Base-by-base conservation (phyloP, 2,888 invertebrate genomes). In the Rutpela maculata region DNA sequence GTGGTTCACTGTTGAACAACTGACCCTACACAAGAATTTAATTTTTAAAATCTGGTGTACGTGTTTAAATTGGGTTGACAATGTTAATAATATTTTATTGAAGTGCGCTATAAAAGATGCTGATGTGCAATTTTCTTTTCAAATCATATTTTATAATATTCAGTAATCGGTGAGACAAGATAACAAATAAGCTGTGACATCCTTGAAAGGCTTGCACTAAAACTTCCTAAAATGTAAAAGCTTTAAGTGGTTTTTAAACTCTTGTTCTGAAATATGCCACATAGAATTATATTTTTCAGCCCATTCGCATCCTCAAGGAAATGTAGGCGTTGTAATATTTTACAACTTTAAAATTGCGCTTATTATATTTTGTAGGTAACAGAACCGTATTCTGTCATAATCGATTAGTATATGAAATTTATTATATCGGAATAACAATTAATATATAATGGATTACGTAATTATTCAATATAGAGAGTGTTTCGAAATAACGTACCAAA, bases 201-300 rank as follows among this genome's bases (percentile, higher is more conserved):
- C 12, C 56, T 57, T 35, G 69, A 69, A 57, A 31, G 22, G 57
- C 62, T 62, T 62, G n/a, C 35, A n/a, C 55, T 26, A 19, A 18
- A 65, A 69, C 56, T 69, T 56, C 56, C 31, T 69, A 26, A 26
- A 57, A 26, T 57, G 31, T 69, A 69, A 57, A 69, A 69, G 18
- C 57, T n/a, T 57, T 69, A 69, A 69, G 69, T 69, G 69, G 69
- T 69, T 69, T 55, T 69, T 56, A 55, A 57, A 57, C n/a, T 57
- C 31, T 18, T 57, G 56, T 69, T 69, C 18, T 59, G 18, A 69
- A 69, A 59, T 69, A 11, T 57, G 57, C 31, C 62, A n/a, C 15
- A 31, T 62, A 10, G 9, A 62, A 31, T 62, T 62, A 62, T 6
- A 17, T n/a, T 31, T 62, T 22, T 62, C 35, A 35, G n/a, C 62